Base-by-base conservation (phyloP, 2,797 vertebrate species). In the Sebastolobus alascanus region DNA sequence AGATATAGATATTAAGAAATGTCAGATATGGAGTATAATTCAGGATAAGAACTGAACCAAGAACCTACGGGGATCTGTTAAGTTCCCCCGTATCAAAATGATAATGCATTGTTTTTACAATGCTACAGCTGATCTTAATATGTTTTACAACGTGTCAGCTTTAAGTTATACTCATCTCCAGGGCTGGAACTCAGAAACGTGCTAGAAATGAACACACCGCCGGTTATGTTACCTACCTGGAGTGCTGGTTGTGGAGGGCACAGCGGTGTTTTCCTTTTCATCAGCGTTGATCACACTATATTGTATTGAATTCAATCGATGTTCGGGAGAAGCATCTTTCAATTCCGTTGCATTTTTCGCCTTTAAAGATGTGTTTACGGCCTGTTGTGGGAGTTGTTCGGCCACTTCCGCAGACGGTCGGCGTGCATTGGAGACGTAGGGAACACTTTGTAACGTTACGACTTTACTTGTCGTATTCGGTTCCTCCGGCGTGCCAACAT, bases 181-280 rank as follows among this genome's bases (percentile, higher is more conserved):
- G 18, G 43, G 1, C 4, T 31, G 9, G 37, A 16, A 9, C 11
- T 37, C 20, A 58, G 38, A n/a, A 43, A 63, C 8, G 29, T 75
- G 18, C 10, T 25, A 25, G 25, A 25, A 25, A 25, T 25, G 25
- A 25, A 25, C 25, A 22, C 38, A 16, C 2, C 13, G 33, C 2
- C 6, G 14, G 11, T 59, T 1, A 25, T 8, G n/a, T 14, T 9
- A 71, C 79, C 7, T 63, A 93, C 91, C 91, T 31, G 66, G 2
- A n/a, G 40, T 9, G 16, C 16, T n/a, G 54, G 14, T 33, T n/a
- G 71, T 37, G 1, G 77, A n/a, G 7, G 64, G 3, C 11, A 69
- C 0, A 4, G 72, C 18, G 60, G 71, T 10, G 68, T 92, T 94
- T 75, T 94, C 93, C 60, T 93, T 87, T 12, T 90, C 87, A 3